Conservation (phyloP, 2,888 invertebrate species). For the Branchipolynoe longqiensis region DNA sequence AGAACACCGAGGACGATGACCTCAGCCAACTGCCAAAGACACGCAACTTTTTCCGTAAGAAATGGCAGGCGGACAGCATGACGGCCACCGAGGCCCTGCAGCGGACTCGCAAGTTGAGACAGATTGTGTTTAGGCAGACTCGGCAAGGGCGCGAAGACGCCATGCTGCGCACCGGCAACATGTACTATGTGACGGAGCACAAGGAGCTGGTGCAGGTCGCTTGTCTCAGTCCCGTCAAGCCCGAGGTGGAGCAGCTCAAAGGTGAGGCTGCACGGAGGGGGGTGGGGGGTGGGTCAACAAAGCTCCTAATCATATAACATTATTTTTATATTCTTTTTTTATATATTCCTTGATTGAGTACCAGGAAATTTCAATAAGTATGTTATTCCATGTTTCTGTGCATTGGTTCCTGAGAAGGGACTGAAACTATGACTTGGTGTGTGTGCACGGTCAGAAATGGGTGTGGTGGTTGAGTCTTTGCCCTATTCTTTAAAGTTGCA, state of each 20-base stretch:
- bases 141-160: not conserved
- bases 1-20: slow-evolving; percentile 11
- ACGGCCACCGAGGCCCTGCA: slow-evolving; percentile 17
- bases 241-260: slow-evolving; percentile 19
- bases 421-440: too few relatives aligned
- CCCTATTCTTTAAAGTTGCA: too few relatives aligned
- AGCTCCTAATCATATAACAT: too few relatives aligned
- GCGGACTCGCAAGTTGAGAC: not conserved
- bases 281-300: too few relatives aligned
- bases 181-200: slow-evolving; percentile 14
- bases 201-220: not conserved
- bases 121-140: slow-evolving; percentile 26
- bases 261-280: slow-evolving; percentile 29
- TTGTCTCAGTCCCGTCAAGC: slow-evolving; percentile 30
- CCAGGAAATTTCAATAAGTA: too few relatives aligned
- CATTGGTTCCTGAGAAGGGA: too few relatives aligned
- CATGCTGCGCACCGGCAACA: not conserved
- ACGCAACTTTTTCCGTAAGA: slow-evolving; percentile 41
- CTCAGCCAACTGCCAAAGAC: slow-evolving; percentile 24
- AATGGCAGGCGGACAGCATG: slow-evolving; percentile 27
- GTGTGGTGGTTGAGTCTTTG: too few relatives aligned
- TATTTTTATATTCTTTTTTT: too few relatives aligned
- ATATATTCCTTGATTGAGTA: too few relatives aligned
- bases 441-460: too few relatives aligned
- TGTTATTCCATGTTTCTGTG: too few relatives aligned